Evolutionary conservation across 1,140 invertebrate species (phyloP), one percentile per base, ranked within the genome.

Genomic region (Muscidifurax raptorellus): DNA sequence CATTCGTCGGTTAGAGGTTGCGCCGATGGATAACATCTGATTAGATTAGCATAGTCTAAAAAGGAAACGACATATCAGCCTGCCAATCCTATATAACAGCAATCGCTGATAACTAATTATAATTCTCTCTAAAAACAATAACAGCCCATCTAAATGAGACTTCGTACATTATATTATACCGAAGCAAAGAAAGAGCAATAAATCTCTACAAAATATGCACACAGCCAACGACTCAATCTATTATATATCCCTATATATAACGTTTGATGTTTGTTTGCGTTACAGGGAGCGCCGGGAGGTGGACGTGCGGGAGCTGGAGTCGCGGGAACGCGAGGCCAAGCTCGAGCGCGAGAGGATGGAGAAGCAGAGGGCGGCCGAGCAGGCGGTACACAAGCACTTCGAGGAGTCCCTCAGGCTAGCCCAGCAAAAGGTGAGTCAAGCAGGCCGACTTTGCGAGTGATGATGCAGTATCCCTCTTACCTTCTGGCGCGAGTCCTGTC

Each of bases 331-430:
- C 47, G 89, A 94, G 89, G 92, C 93, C 74, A 93, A 93, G 85
- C 90, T 93, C 86, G 94, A 94, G 82, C 92, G 93, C 66, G 93
- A 94, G 83, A 94, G 94, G 83, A 93, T 95, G 89, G 96, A 96
- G 91, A 95, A 94, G 85, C 94, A 95, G 87, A 94, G 95, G 89
- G 95, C 95, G 59, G 94, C 94, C 36, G 95, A 96, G 90, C 96
- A 95, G 91, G 96, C 95, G 88, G 97, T 98, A 71, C 96, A 97
- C 87, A 96, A 97, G 90, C 97, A 98, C 93, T 98, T 98, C 92
- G 96, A 97, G 90, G 96, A 98, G 93, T 98, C 97, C 77, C 93
- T 98, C 40, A 95, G 96, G 40, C 93, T 97, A 75, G 96, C 96
- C 30, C 96, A 96, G 89, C 96, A 97, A 92, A 97, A 97, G 96